A percentile compares a stretch with the other conserved stretches of the same genome.
Evolutionary conservation across 1,140 invertebrate species (phyloP).

Genomic region (Andricus grossulariae): DNA sequence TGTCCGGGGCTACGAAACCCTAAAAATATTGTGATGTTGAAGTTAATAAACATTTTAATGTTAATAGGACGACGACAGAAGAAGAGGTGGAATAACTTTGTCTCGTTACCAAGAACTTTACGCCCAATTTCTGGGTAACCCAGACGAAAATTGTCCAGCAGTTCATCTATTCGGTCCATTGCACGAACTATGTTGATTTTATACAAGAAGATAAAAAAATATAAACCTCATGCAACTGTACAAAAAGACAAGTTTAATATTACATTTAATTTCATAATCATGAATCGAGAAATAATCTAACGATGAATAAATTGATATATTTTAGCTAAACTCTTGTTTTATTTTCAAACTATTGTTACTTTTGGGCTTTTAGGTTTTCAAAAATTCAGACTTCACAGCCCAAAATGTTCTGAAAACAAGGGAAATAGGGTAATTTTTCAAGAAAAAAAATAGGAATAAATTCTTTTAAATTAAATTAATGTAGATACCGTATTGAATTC

Average conservation of each 20-base stretch:
- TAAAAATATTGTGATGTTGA: too few species aligned
- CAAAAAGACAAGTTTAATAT: constrained; percentile 49
- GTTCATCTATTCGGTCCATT: constrained; percentile 88
- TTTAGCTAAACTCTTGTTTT: constrained; percentile 36
- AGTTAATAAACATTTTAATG: background rate
- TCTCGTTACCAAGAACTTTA: constrained; percentile 89
- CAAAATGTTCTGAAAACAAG: too few species aligned
- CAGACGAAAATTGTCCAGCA: constrained; percentile 82
- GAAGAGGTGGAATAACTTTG: constrained; percentile 84
- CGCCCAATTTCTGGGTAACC: constrained; percentile 87
- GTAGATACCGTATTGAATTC: too few species aligned
- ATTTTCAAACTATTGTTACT: background rate
- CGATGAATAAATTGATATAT: constrained; percentile 36
- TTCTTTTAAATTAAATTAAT: too few species aligned
- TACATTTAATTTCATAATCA: constrained; percentile 17
- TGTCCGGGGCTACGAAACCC: too few species aligned
- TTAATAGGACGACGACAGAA: constrained; percentile 86
- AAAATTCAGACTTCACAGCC: too few species aligned
- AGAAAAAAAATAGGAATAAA: too few species aligned
- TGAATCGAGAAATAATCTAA: constrained; percentile 9
- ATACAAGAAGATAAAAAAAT: constrained; percentile 8
- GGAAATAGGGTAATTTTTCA: too few species aligned
- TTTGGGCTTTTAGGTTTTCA: too few species aligned
- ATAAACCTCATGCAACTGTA: constrained; percentile 31
- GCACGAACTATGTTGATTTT: constrained; percentile 57